These are phyloP conservation scores for Heteromurus nitidus DNA, from an alignment of 2,888 invertebrate species.

Conservation along the genomic window DNA sequence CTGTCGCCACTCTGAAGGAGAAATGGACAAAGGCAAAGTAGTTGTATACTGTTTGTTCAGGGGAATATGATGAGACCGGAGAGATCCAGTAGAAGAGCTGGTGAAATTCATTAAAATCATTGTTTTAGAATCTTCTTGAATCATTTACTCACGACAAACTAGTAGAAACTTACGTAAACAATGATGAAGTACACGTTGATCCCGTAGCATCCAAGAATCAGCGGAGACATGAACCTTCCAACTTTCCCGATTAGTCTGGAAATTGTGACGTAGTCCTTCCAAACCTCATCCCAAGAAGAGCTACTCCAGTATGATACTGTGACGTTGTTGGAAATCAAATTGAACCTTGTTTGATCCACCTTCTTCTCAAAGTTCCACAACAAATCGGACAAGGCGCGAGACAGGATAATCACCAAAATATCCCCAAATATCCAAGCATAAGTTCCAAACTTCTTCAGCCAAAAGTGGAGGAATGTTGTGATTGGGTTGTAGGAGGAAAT, in stretches of 20 bases:
- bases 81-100: constrained; percentile 40
- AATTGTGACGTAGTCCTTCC: neutral
- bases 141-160: neutral
- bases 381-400: neutral
- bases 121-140: neutral
- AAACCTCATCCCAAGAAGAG: neutral
- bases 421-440: constrained; percentile 3
- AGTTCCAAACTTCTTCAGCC: neutral
- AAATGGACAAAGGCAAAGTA: constrained; percentile 14
- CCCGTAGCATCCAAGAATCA: constrained; percentile 21
- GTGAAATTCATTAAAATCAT: neutral
- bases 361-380: neutral
- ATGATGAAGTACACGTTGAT: constrained; percentile 25
- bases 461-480: neutral
- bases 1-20: constrained; percentile 2
- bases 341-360: neutral
- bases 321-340: neutral
- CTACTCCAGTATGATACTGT: neutral
- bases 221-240: constrained; percentile 6
- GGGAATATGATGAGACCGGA: neutral
- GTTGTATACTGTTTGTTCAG: constrained; percentile 10
- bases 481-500: too few species aligned
- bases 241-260: neutral
- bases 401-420: neutral
- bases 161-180: neutral